A percentile compares a stretch with the other conserved stretches of the same genome.
phyloP scores from a whole-genome alignment of 2,888 invertebrate genomes.

The Xylota segnis region DNA sequence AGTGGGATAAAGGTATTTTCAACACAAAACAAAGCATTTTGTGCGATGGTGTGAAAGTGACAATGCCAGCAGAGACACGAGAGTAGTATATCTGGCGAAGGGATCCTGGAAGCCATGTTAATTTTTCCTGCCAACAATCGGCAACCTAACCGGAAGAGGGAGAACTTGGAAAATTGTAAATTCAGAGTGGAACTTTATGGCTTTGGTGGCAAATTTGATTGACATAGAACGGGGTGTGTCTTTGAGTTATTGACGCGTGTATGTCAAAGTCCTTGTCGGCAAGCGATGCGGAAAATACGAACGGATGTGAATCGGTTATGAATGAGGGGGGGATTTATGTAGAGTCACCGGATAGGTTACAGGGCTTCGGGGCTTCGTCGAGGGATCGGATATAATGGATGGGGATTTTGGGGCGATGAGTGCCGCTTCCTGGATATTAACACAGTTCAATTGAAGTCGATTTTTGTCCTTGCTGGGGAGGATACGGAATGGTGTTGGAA shows the following conservation, averaged over 20 bases:
- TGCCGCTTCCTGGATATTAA: background rate
- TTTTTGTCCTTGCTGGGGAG: too few species aligned
- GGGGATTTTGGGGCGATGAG: background rate
- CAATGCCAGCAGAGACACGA: slow-evolving; percentile 55
- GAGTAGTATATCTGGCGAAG: slow-evolving; percentile 27
- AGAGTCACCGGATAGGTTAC: slow-evolving; percentile 28
- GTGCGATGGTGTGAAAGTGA: slow-evolving; percentile 54
- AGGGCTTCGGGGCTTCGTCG: background rate
- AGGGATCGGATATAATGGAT: background rate
- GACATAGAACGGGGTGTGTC: slow-evolving; percentile 44
- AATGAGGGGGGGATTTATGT: slow-evolving; percentile 47
- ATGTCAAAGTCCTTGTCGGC: slow-evolving; percentile 46
- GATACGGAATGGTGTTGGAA: too few species aligned
- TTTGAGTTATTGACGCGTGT: slow-evolving; percentile 40
- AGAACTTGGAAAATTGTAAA: slow-evolving; percentile 21
- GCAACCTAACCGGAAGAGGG: background rate
- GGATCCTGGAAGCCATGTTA: slow-evolving; percentile 30
- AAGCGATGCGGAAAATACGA: slow-evolving; percentile 41
- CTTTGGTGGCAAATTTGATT: slow-evolving; percentile 58
- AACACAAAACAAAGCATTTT: slow-evolving; percentile 51
- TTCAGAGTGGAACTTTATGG: slow-evolving; percentile 44
- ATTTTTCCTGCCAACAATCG: slow-evolving; percentile 18
- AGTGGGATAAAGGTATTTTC: slow-evolving; percentile 67
- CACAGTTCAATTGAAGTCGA: background rate
- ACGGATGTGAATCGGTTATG: slow-evolving; percentile 45